phyloP scores from a whole-genome alignment of 2,113 vertebrate species.

The Atlantisia rogersi region DNA sequence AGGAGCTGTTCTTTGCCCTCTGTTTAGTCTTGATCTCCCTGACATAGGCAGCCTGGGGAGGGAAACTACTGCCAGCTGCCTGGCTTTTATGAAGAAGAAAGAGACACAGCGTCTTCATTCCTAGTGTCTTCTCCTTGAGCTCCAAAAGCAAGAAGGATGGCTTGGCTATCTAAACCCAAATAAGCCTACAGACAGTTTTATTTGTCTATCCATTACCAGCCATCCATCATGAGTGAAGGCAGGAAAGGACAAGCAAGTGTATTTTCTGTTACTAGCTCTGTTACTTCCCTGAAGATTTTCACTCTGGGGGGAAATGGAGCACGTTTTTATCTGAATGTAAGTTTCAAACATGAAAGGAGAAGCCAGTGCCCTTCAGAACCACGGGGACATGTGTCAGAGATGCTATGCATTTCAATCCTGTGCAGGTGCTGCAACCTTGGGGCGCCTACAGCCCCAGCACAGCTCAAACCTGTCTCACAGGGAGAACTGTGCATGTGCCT shows the following conservation, averaged over 20 bases:
- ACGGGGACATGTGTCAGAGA: not conserved
- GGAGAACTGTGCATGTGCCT: not conserved
- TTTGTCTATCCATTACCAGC: not conserved
- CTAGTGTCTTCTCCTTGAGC: not conserved
- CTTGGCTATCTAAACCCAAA: not conserved
- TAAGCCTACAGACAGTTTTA: not conserved
- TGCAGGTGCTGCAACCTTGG: accelerated
- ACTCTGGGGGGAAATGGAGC: not conserved
- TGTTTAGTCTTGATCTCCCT: not conserved
- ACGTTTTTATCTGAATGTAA: not conserved
- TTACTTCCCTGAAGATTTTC: not conserved
- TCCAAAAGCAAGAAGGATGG: not conserved
- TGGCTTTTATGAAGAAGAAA: not conserved
- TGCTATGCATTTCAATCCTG: not conserved
- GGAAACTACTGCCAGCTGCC: not conserved
- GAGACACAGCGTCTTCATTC: not conserved
- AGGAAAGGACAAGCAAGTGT: not conserved
- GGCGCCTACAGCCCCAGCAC: not conserved
- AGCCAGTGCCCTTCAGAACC: not conserved
- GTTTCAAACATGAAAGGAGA: not conserved
- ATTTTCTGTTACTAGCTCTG: not conserved
- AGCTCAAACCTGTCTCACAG: not conserved
- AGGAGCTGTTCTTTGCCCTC: conserved; percentile 39
- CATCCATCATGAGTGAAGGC: not conserved
- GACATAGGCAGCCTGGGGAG: not conserved